Conservation (phyloP, 2,797 vertebrate genomes). For the Adrianichthys oophorus region DNA sequence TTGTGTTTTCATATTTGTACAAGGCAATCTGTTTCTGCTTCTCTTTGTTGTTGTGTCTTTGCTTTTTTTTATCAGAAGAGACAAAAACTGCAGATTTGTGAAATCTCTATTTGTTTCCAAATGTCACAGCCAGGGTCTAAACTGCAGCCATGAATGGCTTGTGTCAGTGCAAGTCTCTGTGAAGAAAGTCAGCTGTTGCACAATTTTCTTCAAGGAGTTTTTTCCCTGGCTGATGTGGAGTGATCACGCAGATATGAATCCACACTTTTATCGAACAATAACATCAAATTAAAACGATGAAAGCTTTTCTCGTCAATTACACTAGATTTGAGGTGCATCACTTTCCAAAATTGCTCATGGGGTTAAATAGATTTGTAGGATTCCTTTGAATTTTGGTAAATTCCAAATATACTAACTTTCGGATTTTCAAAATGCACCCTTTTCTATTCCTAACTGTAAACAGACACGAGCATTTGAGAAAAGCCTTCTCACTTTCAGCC, state of each 20-base stretch:
- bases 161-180: conserved; percentile 14
- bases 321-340: neutral
- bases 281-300: conserved; percentile 2
- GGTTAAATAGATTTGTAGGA: too few species aligned
- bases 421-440: neutral
- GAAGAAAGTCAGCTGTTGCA: conserved; percentile 29
- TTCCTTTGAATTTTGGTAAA: too few species aligned
- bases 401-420: conserved; percentile 14
- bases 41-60: neutral
- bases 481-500: conserved; percentile 30
- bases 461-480: conserved; percentile 8
- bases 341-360: neutral
- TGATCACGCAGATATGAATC: conserved; percentile 15
- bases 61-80: neutral
- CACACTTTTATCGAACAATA: conserved; percentile 6
- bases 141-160: conserved; percentile 12
- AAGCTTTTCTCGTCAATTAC: neutral
- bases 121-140: conserved; percentile 18
- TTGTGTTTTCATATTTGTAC: too few species aligned
- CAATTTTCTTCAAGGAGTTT: conserved; percentile 18
- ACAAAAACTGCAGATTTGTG: too few species aligned
- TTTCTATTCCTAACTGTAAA: too few species aligned
- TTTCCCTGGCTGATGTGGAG: conserved; percentile 27
- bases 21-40: too few species aligned
- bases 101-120: conserved; percentile 6